A percentile compares a stretch with the other conserved stretches of the same genome.
phyloP scores from a whole-genome alignment of 2,797 vertebrate genomes.

The Crenichthys baileyi region DNA sequence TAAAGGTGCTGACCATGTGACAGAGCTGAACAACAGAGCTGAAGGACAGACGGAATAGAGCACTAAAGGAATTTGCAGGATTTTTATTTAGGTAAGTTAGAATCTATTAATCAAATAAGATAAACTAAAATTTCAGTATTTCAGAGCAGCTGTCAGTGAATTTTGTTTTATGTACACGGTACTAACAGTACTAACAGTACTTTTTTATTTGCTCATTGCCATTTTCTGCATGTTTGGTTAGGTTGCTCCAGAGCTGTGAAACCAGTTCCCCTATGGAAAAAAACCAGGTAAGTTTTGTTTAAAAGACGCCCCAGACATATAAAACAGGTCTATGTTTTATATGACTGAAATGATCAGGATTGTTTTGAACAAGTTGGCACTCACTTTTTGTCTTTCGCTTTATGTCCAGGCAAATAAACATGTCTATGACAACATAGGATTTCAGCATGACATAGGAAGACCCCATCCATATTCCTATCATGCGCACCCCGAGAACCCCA shows the following conservation, averaged over 20 bases:
- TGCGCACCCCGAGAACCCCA: constrained; percentile 34
- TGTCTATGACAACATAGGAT: constrained; percentile 67
- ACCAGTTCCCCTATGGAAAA: constrained; percentile 44
- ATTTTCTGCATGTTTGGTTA: constrained; percentile 1
- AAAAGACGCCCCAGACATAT: neutral
- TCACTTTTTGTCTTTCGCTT: neutral
- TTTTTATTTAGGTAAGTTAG: constrained; percentile 23
- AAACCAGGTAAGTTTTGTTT: constrained; percentile 44
- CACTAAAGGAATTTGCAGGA: neutral
- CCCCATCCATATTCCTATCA: constrained; percentile 29
- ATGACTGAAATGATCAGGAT: neutral
- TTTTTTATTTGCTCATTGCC: too few species aligned
- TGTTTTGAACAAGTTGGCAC: neutral
- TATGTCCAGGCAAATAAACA: constrained; percentile 25
- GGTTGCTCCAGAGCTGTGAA: neutral
- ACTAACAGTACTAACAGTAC: neutral
- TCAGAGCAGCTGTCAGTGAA: neutral
- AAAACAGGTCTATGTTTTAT: neutral
- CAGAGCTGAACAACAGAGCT: constrained; percentile 3
- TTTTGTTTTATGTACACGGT: neutral
- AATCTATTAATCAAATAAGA: neutral
- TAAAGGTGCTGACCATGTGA: constrained; percentile 44
- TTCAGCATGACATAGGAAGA: constrained; percentile 53
- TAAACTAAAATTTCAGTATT: too few species aligned
- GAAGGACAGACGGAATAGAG: neutral